Evolutionary conservation across 1,140 invertebrate genomes (phyloP).

Genomic region (Atta texana): DNA sequence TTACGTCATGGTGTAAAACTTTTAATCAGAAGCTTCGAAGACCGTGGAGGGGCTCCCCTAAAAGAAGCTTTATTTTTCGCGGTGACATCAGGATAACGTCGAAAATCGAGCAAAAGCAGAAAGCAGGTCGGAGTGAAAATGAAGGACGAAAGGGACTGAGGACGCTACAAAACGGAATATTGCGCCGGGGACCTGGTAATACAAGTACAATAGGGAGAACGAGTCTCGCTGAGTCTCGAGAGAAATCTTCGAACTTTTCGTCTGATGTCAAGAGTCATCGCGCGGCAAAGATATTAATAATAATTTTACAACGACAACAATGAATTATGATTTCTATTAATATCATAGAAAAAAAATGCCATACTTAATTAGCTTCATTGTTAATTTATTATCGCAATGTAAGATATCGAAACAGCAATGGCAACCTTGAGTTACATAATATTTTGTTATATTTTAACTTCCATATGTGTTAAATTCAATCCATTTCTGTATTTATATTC

Average conservation of each 20-base stretch:
- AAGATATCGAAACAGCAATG: no score
- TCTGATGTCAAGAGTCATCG: constrained; percentile 22
- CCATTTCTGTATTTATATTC: no score
- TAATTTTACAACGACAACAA: constrained; percentile 26
- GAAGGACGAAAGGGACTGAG: constrained; percentile 35
- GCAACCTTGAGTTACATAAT: no score
- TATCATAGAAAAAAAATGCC: background rate
- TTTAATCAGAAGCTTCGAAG: constrained; percentile 72
- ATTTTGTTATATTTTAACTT: no score
- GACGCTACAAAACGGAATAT: constrained; percentile 67
- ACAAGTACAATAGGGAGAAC: constrained; percentile 46
- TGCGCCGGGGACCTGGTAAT: constrained; percentile 46
- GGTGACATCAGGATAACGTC: constrained; percentile 70
- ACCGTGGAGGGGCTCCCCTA: background rate
- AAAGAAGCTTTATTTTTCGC: constrained; percentile 74
- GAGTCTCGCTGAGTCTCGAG: constrained; percentile 56
- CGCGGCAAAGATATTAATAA: constrained; percentile 20
- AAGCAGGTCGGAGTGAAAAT: constrained; percentile 67
- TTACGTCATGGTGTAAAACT: constrained; percentile 75
- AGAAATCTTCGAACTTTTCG: constrained; percentile 63
- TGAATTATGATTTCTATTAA: background rate
- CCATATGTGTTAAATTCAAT: no score
- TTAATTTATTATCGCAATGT: no score
- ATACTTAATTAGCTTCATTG: background rate
- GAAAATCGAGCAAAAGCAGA: constrained; percentile 75